Evolutionary conservation across 2,888 invertebrate genomes (phyloP), one percentile per base, ranked within the genome.

Genomic region (Spilarctia lutea): DNA sequence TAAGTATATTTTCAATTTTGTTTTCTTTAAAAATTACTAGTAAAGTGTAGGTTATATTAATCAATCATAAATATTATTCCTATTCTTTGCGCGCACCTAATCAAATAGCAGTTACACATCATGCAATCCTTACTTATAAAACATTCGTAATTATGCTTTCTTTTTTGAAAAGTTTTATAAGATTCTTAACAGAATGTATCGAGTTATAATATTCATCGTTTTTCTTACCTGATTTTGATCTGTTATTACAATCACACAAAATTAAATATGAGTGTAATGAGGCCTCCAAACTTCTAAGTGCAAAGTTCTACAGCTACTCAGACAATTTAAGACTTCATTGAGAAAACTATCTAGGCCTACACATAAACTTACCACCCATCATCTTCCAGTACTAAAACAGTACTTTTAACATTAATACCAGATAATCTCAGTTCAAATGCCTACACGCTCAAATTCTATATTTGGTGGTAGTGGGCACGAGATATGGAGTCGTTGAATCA

Each of bases 401-500:
- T 52, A 52, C 70, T 70, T 72, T 74, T 45, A 68, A 35, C 66
- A 65, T 39, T 73, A 72, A 75, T 73, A 52, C 56, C 35, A 68
- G 68, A 66, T 73, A 72, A 78, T 70, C 66, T 75, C 65, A 74
- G 76, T 75, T 74, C 76, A 75, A 74, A 76, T 79, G 73, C 77
- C 81, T 79, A 76, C 77, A 79, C 68, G 60, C 48, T 56, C 72
- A 35, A 67, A 65, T 42, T 67, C 76, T 76, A 68, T 77, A 74
- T 79, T 74, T 68, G 73, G 79, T n/a, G 52, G 70, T 66, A 39
- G 85, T 84, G 79, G 82, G 83, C 73, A 75, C 67, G 72, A 69
- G 69, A 77, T 79, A 79, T 82, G 79, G 85, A 30, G 73, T 63
- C 66, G 80, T 78, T 85, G 82, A 85, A 72, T 86, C 85, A 86